A percentile compares a stretch with the other conserved stretches of the same genome.
phyloP scores from a whole-genome alignment of 2,113 vertebrate genomes.

The Cercocebus atys region DNA sequence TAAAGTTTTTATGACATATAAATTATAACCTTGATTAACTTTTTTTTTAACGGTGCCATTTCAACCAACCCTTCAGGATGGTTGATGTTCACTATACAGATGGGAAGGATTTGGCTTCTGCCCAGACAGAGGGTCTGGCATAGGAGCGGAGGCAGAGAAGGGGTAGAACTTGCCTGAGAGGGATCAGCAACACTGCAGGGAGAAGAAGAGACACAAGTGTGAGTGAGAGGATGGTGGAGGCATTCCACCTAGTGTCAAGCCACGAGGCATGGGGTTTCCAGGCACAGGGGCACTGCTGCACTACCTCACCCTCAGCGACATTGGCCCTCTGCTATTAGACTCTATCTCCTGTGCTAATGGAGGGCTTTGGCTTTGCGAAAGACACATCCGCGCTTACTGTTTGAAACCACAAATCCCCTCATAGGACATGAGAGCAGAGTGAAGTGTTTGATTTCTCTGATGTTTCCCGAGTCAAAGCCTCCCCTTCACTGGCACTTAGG shows the following conservation, averaged over 20 bases:
- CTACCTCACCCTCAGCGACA: neutral
- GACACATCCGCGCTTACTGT: slow-evolving; percentile 55
- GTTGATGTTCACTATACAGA: neutral
- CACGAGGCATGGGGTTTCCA: accelerated
- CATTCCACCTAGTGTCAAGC: accelerated
- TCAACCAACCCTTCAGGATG: neutral
- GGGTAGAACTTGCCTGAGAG: neutral
- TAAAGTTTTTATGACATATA: neutral
- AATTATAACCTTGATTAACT: neutral
- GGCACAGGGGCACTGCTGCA: no score
- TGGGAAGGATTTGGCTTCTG: neutral
- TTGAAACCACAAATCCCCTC: slow-evolving; percentile 70
- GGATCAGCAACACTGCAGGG: neutral
- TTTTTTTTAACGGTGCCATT: neutral
- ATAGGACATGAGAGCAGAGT: slow-evolving; percentile 31
- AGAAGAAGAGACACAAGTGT: neutral
- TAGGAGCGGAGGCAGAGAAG: neutral
- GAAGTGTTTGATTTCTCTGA: slow-evolving; percentile 47
- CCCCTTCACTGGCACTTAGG: slow-evolving; percentile 33
- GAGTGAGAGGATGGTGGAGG: neutral
- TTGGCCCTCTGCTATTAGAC: neutral
- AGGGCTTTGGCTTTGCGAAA: slow-evolving; percentile 48
- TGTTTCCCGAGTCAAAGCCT: slow-evolving; percentile 11
- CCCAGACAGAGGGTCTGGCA: neutral
- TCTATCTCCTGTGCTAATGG: slow-evolving; percentile 56